These are phyloP conservation scores for Pseudanteris insignis DNA, from an alignment of 2,888 invertebrate species.

Conservation along the genomic window DNA sequence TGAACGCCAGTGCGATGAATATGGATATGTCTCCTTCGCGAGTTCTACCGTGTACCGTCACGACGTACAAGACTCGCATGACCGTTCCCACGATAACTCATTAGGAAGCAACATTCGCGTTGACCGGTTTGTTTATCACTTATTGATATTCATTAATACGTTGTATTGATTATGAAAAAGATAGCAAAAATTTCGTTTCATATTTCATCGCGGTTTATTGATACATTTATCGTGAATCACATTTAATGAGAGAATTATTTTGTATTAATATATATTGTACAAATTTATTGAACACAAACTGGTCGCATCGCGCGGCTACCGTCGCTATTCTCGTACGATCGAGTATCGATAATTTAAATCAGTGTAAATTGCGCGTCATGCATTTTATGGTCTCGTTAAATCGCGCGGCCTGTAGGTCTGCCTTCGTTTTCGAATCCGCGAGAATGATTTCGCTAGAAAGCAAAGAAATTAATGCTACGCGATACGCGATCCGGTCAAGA, in stretches of 20 bases:
- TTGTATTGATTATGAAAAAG: no score
- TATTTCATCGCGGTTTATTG: no score
- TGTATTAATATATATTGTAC: slow-evolving; percentile 27
- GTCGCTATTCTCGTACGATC: slow-evolving; percentile 9
- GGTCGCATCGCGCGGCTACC: slow-evolving; percentile 4
- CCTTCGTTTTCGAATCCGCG: slow-evolving; percentile 2
- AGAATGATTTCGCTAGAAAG: slow-evolving; percentile 2
- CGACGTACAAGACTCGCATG: no score
- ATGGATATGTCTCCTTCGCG: no score
- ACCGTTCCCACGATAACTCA: no score
- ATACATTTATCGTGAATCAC: slow-evolving; percentile 22
- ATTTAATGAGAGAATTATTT: slow-evolving; percentile 14
- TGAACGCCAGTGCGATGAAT: no score
- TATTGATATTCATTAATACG: no score
- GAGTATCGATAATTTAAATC: slow-evolving; percentile 22
- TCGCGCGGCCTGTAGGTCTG: background rate
- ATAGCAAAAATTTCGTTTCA: no score
- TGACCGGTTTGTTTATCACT: no score
- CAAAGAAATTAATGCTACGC: slow-evolving; percentile 12
- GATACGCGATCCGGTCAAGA: slow-evolving; percentile 1
- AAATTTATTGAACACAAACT: slow-evolving; percentile 20
- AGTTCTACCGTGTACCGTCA: no score
- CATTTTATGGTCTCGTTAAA: slow-evolving; percentile 14
- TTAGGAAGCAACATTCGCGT: no score
- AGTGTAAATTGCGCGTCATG: slow-evolving; percentile 16